Conservation (phyloP, 2,888 invertebrate species). For the Lobophora halterata region DNA sequence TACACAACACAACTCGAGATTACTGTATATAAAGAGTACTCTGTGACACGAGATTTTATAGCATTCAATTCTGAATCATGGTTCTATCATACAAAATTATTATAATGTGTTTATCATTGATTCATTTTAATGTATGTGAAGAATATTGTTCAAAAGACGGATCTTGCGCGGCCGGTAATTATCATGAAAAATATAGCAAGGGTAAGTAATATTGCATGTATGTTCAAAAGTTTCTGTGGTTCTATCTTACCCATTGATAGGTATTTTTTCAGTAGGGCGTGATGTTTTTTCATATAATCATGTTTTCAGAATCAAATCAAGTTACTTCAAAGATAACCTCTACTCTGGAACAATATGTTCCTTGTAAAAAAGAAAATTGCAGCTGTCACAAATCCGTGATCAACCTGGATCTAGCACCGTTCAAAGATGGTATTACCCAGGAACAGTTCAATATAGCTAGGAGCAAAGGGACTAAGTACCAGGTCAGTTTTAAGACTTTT, state of each 20-base stretch:
- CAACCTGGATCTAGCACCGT: slow-evolving; percentile 84
- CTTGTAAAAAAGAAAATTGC: slow-evolving; percentile 82
- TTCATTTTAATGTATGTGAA: slow-evolving; percentile 8
- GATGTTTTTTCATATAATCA: neutral
- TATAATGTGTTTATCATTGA: slow-evolving; percentile 4
- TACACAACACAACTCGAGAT: no score
- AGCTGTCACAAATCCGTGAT: slow-evolving; percentile 84
- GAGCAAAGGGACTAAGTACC: slow-evolving; percentile 67
- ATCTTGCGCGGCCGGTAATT: slow-evolving; percentile 31
- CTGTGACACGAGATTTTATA: no score
- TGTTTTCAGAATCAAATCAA: slow-evolving; percentile 70
- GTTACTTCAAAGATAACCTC: slow-evolving; percentile 68
- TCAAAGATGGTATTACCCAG: slow-evolving; percentile 85
- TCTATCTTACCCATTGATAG: slow-evolving; percentile 6
- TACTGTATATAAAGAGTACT: no score
- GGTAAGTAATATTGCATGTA: slow-evolving; percentile 35
- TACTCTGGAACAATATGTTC: slow-evolving; percentile 73
- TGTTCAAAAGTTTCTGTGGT: neutral
- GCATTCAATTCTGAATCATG: no score
- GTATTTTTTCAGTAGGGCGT: neutral
- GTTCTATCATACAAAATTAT: neutral
- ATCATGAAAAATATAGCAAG: slow-evolving; percentile 40
- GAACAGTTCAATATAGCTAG: slow-evolving; percentile 82
- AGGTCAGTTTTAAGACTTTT: slow-evolving; percentile 58
- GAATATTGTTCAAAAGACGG: slow-evolving; percentile 34